Conservation (phyloP, 2,797 vertebrate species). For the Florisuga fusca region DNA sequence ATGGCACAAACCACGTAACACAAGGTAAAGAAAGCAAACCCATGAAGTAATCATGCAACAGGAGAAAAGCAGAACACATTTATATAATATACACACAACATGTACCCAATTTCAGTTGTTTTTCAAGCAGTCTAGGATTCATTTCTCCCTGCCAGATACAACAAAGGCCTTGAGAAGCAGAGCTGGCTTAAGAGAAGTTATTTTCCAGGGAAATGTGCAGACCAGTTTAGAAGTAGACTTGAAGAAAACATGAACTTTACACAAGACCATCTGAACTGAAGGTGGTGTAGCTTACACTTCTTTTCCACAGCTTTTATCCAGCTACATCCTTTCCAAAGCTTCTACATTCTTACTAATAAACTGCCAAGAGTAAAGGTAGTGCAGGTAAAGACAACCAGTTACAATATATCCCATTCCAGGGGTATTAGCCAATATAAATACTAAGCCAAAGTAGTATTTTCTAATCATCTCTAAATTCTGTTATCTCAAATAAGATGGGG, state of each 20-base stretch:
- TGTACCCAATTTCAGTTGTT: not conserved
- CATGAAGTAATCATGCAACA: not conserved
- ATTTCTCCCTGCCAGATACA: not conserved
- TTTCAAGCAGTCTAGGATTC: not conserved
- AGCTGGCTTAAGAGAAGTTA: not conserved
- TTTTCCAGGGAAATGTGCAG: not conserved
- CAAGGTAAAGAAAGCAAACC: not conserved
- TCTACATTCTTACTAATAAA: not conserved
- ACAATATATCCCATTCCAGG: not conserved
- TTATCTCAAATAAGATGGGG: not conserved
- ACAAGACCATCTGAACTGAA: not conserved
- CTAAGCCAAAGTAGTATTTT: not conserved
- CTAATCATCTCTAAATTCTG: not conserved
- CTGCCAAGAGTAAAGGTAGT: not conserved
- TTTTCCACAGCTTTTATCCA: not conserved
- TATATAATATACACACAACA: not conserved
- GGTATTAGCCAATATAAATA: not conserved
- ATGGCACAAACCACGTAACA: not conserved
- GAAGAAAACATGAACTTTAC: not conserved
- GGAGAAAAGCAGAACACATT: not conserved
- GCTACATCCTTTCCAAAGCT: not conserved
- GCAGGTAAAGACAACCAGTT: not conserved
- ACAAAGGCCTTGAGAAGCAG: not conserved
- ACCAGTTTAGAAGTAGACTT: not conserved
- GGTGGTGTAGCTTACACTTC: not conserved